Evolutionary conservation across 2,113 vertebrate genomes (phyloP).

Genomic region (Scatophagus argus): DNA sequence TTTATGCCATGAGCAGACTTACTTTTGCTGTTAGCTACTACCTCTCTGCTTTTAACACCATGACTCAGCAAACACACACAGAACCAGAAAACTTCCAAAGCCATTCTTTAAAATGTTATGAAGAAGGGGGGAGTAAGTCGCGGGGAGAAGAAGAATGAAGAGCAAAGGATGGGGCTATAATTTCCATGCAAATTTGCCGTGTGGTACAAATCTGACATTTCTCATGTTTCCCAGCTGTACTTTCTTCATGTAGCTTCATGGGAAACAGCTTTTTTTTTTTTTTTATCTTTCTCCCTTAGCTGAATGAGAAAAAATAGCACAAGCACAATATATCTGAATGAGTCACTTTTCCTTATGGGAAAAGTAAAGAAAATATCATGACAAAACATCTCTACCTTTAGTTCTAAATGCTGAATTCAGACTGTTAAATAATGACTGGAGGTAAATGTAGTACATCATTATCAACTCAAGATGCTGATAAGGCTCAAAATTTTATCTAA

Average conservation of each 20-base stretch:
- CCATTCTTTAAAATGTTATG: constrained; percentile 19
- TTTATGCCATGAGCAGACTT: constrained; percentile 56
- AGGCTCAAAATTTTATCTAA: background rate
- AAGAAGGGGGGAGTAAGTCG: background rate
- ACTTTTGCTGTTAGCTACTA: constrained; percentile 38
- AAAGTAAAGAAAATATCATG: background rate
- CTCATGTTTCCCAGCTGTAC: constrained; percentile 50
- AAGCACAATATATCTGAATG: background rate
- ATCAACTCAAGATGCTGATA: background rate
- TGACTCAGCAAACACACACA: constrained; percentile 70
- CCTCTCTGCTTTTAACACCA: constrained; percentile 39
- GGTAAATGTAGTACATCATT: background rate
- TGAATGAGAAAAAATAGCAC: constrained; percentile 32
- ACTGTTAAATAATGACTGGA: too few relatives aligned
- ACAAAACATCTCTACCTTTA: background rate
- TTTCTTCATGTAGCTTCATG: constrained; percentile 50
- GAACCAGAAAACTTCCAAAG: constrained; percentile 21
- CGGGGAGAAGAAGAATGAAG: constrained; percentile 4
- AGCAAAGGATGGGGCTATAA: constrained; percentile 42
- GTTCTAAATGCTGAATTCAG: background rate
- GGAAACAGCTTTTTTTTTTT: constrained; percentile 25
- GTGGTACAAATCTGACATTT: constrained; percentile 69
- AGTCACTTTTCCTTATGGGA: background rate
- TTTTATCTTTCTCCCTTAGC: background rate
- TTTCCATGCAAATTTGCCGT: constrained; percentile 66